Evolutionary conservation across 2,113 vertebrate species (phyloP).

Genomic region (Mormyrus iriodes): DNA sequence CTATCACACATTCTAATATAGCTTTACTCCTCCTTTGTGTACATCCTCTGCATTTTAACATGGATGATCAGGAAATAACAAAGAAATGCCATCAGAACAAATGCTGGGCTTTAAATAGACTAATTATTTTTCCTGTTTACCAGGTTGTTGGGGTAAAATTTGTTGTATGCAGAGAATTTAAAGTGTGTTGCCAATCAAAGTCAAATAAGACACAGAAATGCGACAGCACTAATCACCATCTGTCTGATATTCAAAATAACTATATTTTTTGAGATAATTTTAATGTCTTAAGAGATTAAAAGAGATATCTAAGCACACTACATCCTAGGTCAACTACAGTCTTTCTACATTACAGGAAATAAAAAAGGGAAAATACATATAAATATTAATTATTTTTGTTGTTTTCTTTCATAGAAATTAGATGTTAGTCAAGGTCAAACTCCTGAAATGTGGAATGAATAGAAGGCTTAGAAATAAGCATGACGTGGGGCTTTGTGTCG

Average conservation of each 20-base stretch:
- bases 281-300: too few relatives aligned
- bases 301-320: not conserved
- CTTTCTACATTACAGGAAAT: not conserved
- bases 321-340: not conserved
- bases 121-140: too few relatives aligned
- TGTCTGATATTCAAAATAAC: not conserved
- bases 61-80: not conserved
- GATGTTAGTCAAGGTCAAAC: not conserved
- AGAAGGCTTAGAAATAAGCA: not conserved
- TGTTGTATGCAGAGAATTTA: not conserved
- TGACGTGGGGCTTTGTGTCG: not conserved
- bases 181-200: not conserved
- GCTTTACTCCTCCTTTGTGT: not conserved
- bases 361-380: not conserved
- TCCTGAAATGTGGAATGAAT: not conserved
- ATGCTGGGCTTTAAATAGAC: not conserved
- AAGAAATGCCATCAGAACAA: not conserved
- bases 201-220: not conserved
- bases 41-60: not conserved
- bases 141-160: not conserved
- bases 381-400: not conserved
- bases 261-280: not conserved
- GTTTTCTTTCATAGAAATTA: not conserved
- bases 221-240: not conserved
- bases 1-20: not conserved